These are phyloP conservation scores for Apodemus sylvaticus DNA, from an alignment of 2,113 vertebrate genomes.

Conservation along the genomic window DNA sequence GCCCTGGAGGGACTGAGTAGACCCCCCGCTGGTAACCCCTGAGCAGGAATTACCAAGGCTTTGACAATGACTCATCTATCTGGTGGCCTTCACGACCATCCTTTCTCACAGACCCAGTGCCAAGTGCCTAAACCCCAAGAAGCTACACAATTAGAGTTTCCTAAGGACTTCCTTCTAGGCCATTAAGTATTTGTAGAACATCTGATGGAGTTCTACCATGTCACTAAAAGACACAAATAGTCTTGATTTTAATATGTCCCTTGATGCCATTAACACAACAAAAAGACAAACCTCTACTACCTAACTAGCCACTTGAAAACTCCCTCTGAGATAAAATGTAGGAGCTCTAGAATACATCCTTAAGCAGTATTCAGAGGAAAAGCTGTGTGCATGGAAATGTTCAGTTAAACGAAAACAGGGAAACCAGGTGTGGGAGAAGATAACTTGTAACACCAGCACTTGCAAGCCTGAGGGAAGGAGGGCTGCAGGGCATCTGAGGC, in stretches of 20 bases:
- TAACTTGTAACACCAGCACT: neutral
- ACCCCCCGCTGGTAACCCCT: rapidly evolving
- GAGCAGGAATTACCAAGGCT: neutral
- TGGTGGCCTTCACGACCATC: neutral
- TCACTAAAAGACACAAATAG: neutral
- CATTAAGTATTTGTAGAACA: neutral
- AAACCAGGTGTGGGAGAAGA: neutral
- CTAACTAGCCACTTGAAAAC: neutral
- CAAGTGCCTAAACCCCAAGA: no score
- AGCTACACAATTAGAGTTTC: neutral
- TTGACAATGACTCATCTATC: neutral
- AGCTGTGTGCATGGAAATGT: neutral
- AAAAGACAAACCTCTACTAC: neutral
- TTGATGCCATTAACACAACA: neutral
- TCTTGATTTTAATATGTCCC: neutral
- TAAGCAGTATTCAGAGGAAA: neutral
- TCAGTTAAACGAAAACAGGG: neutral
- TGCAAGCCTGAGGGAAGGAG: neutral
- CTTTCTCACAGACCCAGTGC: rapidly evolving
- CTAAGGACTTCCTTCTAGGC: neutral
- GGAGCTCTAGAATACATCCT: neutral
- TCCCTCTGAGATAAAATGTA: neutral
- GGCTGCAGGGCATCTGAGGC: neutral
- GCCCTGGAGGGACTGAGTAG: neutral
- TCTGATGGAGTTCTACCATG: neutral